Conservation (phyloP, 2,888 invertebrate species). For the Barypeithes pellucidus region DNA sequence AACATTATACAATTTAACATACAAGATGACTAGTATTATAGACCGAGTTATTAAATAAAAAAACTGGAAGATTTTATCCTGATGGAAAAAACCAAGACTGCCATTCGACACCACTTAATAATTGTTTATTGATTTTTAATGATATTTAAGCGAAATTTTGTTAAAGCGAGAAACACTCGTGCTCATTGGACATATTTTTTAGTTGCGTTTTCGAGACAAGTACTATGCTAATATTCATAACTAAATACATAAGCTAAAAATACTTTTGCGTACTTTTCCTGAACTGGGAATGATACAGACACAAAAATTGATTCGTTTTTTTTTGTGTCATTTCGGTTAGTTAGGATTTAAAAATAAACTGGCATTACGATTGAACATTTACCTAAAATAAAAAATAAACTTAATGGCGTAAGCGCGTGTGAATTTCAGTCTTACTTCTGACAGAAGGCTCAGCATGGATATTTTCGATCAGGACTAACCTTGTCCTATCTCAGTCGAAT, state of each 20-base stretch:
- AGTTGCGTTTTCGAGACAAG: no score
- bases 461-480: conserved; percentile 48
- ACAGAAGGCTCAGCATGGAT: not conserved
- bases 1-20: conserved; percentile 69
- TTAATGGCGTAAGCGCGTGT: not conserved
- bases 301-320: no score
- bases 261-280: no score
- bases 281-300: no score
- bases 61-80: conserved; percentile 46
- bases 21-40: conserved; percentile 71
- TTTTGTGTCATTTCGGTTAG: no score
- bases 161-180: not conserved
- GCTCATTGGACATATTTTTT: no score
- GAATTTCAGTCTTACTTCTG: conserved; percentile 5
- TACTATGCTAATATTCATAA: no score
- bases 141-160: not conserved
- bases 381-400: no score
- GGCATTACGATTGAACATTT: no score
- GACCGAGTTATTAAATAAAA: conserved; percentile 64
- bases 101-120: conserved; percentile 25
- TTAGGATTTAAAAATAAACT: no score
- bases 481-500: conserved; percentile 52
- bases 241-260: no score
- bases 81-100: conserved; percentile 53
- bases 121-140: not conserved